Evolutionary conservation across 2,113 vertebrate species (phyloP).

Genomic region (Pyxicephalus adspersus): DNA sequence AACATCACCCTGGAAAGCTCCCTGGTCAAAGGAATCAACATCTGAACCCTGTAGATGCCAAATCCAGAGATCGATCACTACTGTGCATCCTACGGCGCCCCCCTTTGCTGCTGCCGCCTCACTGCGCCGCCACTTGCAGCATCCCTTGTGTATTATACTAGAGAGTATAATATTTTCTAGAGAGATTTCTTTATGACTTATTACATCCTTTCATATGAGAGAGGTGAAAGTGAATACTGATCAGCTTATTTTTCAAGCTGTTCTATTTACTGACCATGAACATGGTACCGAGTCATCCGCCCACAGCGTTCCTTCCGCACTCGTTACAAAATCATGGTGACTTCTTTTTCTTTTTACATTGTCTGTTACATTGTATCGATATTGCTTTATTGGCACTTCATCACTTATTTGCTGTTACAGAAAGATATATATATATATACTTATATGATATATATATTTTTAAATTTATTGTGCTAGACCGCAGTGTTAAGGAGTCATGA

Average conservation of each 20-base stretch:
- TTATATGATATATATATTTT: conserved; percentile 43
- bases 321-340: neutral
- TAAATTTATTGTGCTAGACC: conserved; percentile 58
- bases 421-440: conserved; percentile 60
- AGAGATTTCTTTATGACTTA: conserved; percentile 78
- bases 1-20: conserved; percentile 97
- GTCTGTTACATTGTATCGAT: conserved; percentile 20
- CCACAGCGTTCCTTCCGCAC: neutral
- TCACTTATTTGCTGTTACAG: conserved; percentile 68
- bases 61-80: conserved; percentile 17
- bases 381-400: conserved; percentile 1
- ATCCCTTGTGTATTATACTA: conserved; percentile 57
- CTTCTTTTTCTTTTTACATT: neutral
- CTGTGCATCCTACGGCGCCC: conserved; percentile 3
- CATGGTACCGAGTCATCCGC: conserved; percentile 80
- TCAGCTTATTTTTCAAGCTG: conserved; percentile 95
- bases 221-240: conserved; percentile 73
- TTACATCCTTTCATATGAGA: conserved; percentile 83
- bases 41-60: conserved; percentile 68
- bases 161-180: conserved; percentile 73
- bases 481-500: conserved; percentile 64
- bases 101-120: neutral
- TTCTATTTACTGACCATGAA: conserved; percentile 85
- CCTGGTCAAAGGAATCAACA: conserved; percentile 94
- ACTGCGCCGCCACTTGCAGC: neutral